Percentiles rank a stretch among this genome's conserved stretches.
These are phyloP conservation scores for Halocynthia aurantium DNA, from an alignment of 23 tunicate species.

Conservation along the genomic window DNA sequence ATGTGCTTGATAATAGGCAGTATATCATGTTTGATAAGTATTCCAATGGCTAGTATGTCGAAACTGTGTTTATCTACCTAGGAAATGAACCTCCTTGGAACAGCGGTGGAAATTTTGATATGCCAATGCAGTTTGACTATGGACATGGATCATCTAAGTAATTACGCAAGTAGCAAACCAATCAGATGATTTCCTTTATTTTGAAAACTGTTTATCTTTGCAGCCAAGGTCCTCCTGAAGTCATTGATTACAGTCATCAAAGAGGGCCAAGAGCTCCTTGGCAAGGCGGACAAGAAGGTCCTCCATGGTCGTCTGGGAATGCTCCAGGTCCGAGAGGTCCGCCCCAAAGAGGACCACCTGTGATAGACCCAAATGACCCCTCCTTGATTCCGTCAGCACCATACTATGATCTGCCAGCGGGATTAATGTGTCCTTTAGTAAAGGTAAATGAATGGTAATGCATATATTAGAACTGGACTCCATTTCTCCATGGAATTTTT, in stretches of 20 bases:
- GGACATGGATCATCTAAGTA: neutral
- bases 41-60: no score
- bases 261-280: constrained; percentile 12
- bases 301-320: constrained; percentile 23
- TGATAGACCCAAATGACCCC: constrained; percentile 26
- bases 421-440: constrained; percentile 93
- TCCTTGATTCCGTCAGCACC: constrained; percentile 74
- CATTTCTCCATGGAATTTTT: neutral
- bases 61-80: neutral
- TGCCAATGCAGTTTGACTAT: constrained; percentile 4
- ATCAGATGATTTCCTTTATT: neutral
- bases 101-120: neutral
- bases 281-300: constrained; percentile 17
- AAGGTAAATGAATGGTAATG: constrained; percentile 24
- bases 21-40: no score
- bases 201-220: neutral
- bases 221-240: constrained; percentile 22
- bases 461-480: neutral
- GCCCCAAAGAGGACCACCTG: constrained; percentile 12
- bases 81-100: neutral
- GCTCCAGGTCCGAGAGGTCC: constrained; percentile 30
- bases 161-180: neutral
- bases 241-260: constrained; percentile 22
- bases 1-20: no score
- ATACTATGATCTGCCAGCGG: constrained; percentile 95